Percentiles rank a stretch among this genome's conserved stretches.
Conservation (phyloP, 2,888 invertebrate genomes). For the Ennomos fuscantarius region DNA sequence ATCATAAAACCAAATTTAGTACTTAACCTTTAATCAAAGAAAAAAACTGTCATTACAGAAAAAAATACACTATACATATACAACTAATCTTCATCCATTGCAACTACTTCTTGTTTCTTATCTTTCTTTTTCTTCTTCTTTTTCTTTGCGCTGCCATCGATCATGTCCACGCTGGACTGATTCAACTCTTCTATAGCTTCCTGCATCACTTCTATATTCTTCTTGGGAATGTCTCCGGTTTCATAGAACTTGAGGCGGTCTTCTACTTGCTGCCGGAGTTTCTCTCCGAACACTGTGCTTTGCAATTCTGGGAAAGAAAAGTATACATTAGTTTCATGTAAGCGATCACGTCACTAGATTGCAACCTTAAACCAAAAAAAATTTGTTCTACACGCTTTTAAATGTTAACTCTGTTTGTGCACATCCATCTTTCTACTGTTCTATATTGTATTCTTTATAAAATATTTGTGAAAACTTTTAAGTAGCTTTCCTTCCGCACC, state of each 20-base stretch:
- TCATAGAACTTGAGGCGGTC: slow-evolving; percentile 94
- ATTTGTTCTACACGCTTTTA: no score
- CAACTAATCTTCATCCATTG: slow-evolving; percentile 24
- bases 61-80: slow-evolving; percentile 3
- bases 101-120: slow-evolving; percentile 14
- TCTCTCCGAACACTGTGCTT: slow-evolving; percentile 89
- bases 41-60: slow-evolving; percentile 2
- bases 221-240: slow-evolving; percentile 93
- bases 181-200: slow-evolving; percentile 88
- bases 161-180: slow-evolving; percentile 27
- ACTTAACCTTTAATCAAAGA: slow-evolving; percentile 11
- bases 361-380: no score
- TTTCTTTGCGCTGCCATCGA: slow-evolving; percentile 69
- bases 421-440: no score
- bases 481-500: no score
- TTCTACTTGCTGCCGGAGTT: slow-evolving; percentile 92
- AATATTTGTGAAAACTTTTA: no score
- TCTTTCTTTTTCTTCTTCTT: slow-evolving; percentile 50
- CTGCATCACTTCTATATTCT: slow-evolving; percentile 96
- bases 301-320: slow-evolving; percentile 80
- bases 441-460: no score
- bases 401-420: no score
- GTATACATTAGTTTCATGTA: background rate
- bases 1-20: background rate
- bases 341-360: no score